Percentiles rank a stretch among this genome's conserved stretches.
Conservation (phyloP, 2,797 vertebrate species). For the Macropodus opercularis region DNA sequence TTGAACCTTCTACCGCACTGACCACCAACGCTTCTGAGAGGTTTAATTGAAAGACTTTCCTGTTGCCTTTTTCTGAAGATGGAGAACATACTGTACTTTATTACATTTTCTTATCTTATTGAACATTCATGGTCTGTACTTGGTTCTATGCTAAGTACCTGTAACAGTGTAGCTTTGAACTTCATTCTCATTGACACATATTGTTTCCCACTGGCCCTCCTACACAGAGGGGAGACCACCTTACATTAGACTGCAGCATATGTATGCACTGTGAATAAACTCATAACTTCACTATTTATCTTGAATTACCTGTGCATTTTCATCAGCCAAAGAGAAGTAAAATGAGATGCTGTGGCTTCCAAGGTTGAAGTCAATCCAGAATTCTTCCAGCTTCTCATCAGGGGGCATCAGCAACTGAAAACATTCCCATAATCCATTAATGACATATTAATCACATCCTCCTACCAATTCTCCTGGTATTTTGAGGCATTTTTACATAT, state of each 20-base stretch:
- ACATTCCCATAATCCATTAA: constrained; percentile 43
- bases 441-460: no score
- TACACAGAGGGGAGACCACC: constrained; percentile 54
- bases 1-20: constrained; percentile 82
- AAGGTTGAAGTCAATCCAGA: constrained; percentile 97
- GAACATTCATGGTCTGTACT: not conserved
- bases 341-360: constrained; percentile 92
- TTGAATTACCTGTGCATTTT: constrained; percentile 73
- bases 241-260: not conserved
- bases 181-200: constrained; percentile 87
- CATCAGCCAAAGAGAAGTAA: constrained; percentile 86
- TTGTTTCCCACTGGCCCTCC: constrained; percentile 91
- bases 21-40: constrained; percentile 81
- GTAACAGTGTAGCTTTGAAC: constrained; percentile 85
- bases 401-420: constrained; percentile 89
- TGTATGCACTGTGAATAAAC: constrained; percentile 13
- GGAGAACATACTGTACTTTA: not conserved
- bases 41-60: constrained; percentile 82
- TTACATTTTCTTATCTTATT: not conserved
- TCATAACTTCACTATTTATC: not conserved
- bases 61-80: constrained; percentile 77
- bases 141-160: constrained; percentile 79
- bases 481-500: no score
- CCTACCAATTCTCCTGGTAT: not conserved
- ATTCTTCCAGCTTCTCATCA: constrained; percentile 94